A percentile compares a stretch with the other conserved stretches of the same genome.
phyloP scores from a whole-genome alignment of 1,140 invertebrate genomes.

The Drosophila equinoxialis region DNA sequence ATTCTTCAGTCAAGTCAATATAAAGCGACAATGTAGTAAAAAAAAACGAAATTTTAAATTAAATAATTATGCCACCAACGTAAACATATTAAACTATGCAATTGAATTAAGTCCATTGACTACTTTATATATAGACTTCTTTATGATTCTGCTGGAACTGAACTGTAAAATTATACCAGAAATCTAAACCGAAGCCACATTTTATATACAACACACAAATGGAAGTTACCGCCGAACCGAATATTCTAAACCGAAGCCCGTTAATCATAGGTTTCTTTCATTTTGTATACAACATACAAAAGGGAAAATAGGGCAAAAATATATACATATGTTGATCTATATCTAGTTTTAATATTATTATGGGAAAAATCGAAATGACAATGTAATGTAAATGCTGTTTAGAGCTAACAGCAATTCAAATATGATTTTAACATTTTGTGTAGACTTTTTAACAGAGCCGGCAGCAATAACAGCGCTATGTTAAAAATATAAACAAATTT shows the following conservation, averaged over 20 bases:
- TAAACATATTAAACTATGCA: neutral
- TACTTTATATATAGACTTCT: neutral
- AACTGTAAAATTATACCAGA: too few relatives aligned
- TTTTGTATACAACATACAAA: too few relatives aligned
- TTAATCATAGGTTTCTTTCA: too few relatives aligned
- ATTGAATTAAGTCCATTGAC: neutral
- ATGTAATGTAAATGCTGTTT: neutral
- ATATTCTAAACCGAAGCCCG: too few relatives aligned
- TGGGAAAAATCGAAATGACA: neutral
- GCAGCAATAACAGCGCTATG: neutral
- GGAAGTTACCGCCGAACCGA: too few relatives aligned
- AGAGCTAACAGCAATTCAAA: neutral
- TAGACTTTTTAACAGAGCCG: constrained; percentile 35
- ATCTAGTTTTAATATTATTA: neutral
- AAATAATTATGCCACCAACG: constrained; percentile 3
- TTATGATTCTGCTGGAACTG: neutral
- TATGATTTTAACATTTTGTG: constrained; percentile 34
- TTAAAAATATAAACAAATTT: neutral
- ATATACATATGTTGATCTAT: too few relatives aligned
- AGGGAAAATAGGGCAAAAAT: too few relatives aligned
- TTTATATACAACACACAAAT: too few relatives aligned
- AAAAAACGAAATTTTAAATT: neutral
- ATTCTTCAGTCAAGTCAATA: neutral
- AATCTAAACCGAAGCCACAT: too few relatives aligned
- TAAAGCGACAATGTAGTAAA: neutral